phyloP scores from a whole-genome alignment of 2,113 vertebrate species.

The Sapajus apella region DNA sequence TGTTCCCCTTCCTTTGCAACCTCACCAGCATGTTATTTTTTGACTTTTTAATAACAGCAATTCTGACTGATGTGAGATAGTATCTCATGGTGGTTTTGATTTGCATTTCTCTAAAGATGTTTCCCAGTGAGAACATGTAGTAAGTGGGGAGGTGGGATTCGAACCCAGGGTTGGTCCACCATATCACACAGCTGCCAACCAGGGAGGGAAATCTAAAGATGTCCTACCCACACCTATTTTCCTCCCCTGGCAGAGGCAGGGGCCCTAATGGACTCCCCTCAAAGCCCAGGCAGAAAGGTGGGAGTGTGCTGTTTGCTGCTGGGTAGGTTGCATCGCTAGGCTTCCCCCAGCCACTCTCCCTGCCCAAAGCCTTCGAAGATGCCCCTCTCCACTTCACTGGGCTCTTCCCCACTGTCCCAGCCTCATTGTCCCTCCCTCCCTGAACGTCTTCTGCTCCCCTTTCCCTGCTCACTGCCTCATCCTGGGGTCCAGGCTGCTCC shows the following conservation, averaged over 20 bases:
- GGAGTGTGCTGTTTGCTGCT: rapidly evolving
- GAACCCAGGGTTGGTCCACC: not conserved
- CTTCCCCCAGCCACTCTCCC: not conserved
- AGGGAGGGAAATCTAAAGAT: not conserved
- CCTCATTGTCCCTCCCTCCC: not conserved
- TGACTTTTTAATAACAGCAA: no score
- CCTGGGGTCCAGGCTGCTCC: not conserved
- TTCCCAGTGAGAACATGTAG: not conserved
- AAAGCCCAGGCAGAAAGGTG: not conserved
- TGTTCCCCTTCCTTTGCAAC: no score
- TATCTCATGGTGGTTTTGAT: no score
- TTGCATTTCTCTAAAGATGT: no score
- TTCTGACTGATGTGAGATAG: no score
- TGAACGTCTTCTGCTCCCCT: not conserved
- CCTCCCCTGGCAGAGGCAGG: not conserved
- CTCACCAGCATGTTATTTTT: no score
- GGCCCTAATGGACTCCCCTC: not conserved
- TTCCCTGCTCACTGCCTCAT: rapidly evolving
- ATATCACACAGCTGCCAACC: not conserved
- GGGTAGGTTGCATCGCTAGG: not conserved
- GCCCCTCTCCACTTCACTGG: rapidly evolving
- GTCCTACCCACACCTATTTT: not conserved
- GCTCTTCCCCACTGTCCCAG: no score
- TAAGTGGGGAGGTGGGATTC: not conserved
- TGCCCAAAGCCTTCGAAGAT: not conserved